Evolutionary conservation across 1,140 invertebrate species (phyloP), one percentile per base, ranked within the genome.

Genomic region (Aphelinus atriplicis): DNA sequence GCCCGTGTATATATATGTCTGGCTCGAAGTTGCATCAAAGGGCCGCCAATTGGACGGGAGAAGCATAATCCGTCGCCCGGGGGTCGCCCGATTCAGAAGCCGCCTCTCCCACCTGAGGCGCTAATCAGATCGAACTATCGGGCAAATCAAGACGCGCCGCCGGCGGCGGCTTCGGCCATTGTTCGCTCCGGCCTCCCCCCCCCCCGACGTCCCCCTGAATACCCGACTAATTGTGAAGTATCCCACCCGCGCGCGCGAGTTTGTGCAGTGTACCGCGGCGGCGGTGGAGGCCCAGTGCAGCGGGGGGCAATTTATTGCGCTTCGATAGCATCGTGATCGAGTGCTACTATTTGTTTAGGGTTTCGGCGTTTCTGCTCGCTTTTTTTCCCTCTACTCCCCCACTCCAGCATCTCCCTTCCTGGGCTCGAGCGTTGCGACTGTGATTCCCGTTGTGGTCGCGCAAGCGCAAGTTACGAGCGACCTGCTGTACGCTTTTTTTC

Each of bases 181-280:
- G 26, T 26, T 26, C 26, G 26, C 26, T 26, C 26, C 26, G 26
- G 0, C 26, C 26, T 0, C 26, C 26, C 26, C 26, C 26, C 26
- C 26, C 26, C 26, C 26, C 26, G 0, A 26, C 26, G 26, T 26
- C 26, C 26, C 46, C 5, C 62, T 79, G 77, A 79, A 79, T 79
- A 51, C 71, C 26, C 67, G 68, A 78, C 77, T 79, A 78, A 79
- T 79, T 79, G 74, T 76, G 68, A 71, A 77, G 72, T 69, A 70
- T 71, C 65, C 65, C 9, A 4, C 51, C 4, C 51, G 51, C 10
- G n/a, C 45, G 3, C 6, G 57, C 6, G 47, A 26, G 10, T 1
- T 3, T 58, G 10, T 7, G 43, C 1, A 10, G 56, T 10, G 3
- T 7, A 10, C 56, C 10, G 26, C 26, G 26, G 26, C 26, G 26